These are phyloP conservation scores for Andricus curvator DNA, from an alignment of 2,888 invertebrate genomes.

Conservation along the genomic window DNA sequence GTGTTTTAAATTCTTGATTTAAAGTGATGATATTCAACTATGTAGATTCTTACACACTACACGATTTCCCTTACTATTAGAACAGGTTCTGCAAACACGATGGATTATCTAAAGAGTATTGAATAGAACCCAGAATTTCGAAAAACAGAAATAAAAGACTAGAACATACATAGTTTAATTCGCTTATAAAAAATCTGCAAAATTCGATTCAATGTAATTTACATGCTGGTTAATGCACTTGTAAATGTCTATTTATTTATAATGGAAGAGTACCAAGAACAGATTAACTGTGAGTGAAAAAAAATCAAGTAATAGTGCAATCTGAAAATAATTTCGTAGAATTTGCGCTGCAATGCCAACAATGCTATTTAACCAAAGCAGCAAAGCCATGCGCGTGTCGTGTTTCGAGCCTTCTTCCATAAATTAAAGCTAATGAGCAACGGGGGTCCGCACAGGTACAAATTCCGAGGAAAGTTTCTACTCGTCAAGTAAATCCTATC, in stretches of 20 bases:
- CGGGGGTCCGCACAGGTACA: constrained; percentile 37
- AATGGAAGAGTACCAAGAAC: constrained; percentile 8
- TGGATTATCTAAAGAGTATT: background rate
- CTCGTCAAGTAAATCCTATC: constrained; percentile 61
- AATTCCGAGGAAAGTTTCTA: constrained; percentile 32
- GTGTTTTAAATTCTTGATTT: too few species aligned
- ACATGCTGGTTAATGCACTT: background rate
- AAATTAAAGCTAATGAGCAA: constrained; percentile 56
- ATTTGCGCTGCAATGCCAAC: constrained; percentile 24
- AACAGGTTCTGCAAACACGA: too few species aligned
- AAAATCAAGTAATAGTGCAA: constrained; percentile 16
- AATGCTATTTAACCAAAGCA: constrained; percentile 41
- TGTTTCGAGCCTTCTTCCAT: constrained; percentile 52
- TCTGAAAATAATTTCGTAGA: constrained; percentile 22
- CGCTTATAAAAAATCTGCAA: background rate
- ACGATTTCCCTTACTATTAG: background rate
- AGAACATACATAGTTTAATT: background rate
- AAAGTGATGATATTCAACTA: too few species aligned
- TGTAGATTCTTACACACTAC: background rate
- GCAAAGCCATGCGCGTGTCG: constrained; percentile 38
- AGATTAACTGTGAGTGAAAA: constrained; percentile 1
- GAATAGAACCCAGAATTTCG: background rate
- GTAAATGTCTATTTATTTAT: background rate
- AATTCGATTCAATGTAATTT: background rate
- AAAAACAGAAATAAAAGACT: background rate